These are phyloP conservation scores for Sinodicranocentrus sp. DNA, from an alignment of 2,888 invertebrate genomes.

Conservation along the genomic window DNA sequence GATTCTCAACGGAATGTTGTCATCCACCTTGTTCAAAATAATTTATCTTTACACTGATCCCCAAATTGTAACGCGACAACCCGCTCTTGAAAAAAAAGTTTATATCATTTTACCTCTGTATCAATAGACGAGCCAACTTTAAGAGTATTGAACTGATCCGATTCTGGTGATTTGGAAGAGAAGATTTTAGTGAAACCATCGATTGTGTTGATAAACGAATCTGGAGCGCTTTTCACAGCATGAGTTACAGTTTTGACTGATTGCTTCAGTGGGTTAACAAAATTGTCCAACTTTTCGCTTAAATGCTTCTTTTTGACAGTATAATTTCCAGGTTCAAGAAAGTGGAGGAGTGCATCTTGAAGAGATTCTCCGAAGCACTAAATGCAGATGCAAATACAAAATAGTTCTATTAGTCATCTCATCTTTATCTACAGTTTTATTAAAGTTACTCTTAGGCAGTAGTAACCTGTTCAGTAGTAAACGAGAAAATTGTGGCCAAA, in stretches of 20 bases:
- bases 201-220: constrained; percentile 90
- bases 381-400: neutral
- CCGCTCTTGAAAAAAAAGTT: too few relatives aligned
- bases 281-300: constrained; percentile 81
- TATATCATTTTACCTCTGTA: constrained; percentile 82
- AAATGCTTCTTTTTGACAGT: constrained; percentile 75
- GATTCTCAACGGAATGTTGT: constrained; percentile 90
- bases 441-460: neutral
- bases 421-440: neutral
- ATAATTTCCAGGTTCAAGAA: constrained; percentile 75
- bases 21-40: constrained; percentile 82
- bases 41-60: too few relatives aligned
- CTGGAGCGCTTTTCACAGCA: constrained; percentile 92
- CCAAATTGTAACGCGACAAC: too few relatives aligned
- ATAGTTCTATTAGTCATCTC: neutral
- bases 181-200: constrained; percentile 90
- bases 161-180: constrained; percentile 80
- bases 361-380: constrained; percentile 76
- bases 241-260: constrained; percentile 87
- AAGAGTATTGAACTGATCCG: constrained; percentile 79
- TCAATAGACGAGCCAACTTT: constrained; percentile 81
- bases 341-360: constrained; percentile 75
- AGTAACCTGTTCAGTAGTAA: constrained; percentile 77
- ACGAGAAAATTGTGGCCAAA: constrained; percentile 84
- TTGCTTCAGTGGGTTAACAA: constrained; percentile 89